Percentiles rank a stretch among this genome's conserved stretches.
These are phyloP conservation scores for Odontomyia ornata DNA, from an alignment of 2,888 invertebrate genomes.

Conservation along the genomic window DNA sequence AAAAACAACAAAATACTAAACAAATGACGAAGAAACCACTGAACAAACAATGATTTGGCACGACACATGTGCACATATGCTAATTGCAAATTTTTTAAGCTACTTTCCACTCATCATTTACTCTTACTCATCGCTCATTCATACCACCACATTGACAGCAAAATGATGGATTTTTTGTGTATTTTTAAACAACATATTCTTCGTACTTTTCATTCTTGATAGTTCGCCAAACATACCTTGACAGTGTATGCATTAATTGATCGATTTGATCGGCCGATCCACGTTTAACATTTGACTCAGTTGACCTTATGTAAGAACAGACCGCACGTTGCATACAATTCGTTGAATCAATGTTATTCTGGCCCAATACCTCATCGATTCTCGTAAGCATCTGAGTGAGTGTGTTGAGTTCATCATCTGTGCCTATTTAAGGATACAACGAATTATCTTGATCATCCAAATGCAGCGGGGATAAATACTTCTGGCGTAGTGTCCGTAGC, in stretches of 20 bases:
- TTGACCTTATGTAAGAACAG: constrained; percentile 77
- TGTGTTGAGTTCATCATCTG: constrained; percentile 69
- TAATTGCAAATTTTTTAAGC: too few species aligned
- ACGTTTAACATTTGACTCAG: constrained; percentile 70
- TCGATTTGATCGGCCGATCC: constrained; percentile 74
- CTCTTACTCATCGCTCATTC: not conserved
- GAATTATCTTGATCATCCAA: constrained; percentile 29
- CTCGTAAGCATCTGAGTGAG: constrained; percentile 72
- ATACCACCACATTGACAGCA: constrained; percentile 5
- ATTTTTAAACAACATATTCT: constrained; percentile 15
- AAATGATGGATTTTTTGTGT: constrained; percentile 19
- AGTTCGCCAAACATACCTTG: constrained; percentile 67
- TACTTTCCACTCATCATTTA: too few species aligned
- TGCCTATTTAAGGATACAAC: constrained; percentile 62
- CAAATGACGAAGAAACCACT: too few species aligned
- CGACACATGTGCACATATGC: too few species aligned
- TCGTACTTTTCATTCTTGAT: not conserved
- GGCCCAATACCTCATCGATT: constrained; percentile 72
- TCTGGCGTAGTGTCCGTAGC: constrained; percentile 76
- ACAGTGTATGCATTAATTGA: constrained; percentile 69
- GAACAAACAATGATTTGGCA: too few species aligned
- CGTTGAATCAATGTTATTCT: constrained; percentile 77
- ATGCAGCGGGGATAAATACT: constrained; percentile 58
- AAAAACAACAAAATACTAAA: too few species aligned
- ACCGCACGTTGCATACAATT: constrained; percentile 76